Conservation (phyloP, 2,888 invertebrate species). For the Philonicus albiceps region DNA sequence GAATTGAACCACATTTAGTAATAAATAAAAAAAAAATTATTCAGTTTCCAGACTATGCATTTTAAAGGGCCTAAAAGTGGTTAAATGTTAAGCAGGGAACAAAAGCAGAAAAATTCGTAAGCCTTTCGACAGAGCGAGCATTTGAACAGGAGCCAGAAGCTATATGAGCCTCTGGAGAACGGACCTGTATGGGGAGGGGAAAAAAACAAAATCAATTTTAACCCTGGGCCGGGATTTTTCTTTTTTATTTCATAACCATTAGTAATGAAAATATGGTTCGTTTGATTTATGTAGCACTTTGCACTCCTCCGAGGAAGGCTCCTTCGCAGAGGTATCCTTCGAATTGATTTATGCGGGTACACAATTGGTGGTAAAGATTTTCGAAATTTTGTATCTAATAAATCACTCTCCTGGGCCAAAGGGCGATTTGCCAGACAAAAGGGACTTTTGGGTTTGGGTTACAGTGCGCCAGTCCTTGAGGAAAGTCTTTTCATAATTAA, state of each 20-base stretch:
- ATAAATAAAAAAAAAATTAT: not conserved
- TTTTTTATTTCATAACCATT: constrained; percentile 39
- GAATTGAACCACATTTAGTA: not conserved
- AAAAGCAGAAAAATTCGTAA: not conserved
- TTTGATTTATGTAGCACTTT: constrained; percentile 47
- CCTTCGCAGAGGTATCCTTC: constrained; percentile 43
- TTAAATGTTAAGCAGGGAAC: not conserved
- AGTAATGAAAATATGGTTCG: constrained; percentile 48
- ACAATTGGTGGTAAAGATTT: constrained; percentile 49
- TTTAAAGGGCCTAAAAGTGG: not conserved
- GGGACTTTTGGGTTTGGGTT: not conserved
- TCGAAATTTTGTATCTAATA: constrained; percentile 47
- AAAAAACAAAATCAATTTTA: constrained; percentile 42
- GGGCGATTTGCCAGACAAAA: constrained; percentile 46
- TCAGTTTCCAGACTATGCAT: not conserved
- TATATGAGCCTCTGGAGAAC: constrained; percentile 14
- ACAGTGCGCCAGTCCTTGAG: not conserved
- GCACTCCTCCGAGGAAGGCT: constrained; percentile 37
- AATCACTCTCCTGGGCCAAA: constrained; percentile 45
- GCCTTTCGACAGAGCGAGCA: not conserved
- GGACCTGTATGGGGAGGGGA: too few species aligned
- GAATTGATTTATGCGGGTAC: constrained; percentile 49
- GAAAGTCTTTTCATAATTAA: constrained; percentile 28
- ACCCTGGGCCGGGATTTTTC: constrained; percentile 15
- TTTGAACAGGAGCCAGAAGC: not conserved